phyloP scores from a whole-genome alignment of 2,888 invertebrate species.

The Pterostichus niger region DNA sequence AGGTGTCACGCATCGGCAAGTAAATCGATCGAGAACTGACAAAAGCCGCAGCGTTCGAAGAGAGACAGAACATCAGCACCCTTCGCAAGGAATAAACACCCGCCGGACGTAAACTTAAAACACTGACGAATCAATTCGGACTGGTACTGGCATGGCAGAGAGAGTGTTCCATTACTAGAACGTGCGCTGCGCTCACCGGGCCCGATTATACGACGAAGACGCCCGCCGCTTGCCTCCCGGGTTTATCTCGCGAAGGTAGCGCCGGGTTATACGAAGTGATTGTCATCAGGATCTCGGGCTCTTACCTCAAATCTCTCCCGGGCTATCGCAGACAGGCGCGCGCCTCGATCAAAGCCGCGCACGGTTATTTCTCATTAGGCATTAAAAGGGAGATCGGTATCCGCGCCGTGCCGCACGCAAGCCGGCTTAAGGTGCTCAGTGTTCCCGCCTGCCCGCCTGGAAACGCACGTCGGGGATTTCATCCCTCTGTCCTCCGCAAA shows the following conservation, averaged over 20 bases:
- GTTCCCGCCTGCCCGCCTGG: conserved; percentile 50
- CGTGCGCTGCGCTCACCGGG: conserved; percentile 44
- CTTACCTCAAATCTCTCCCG: conserved; percentile 67
- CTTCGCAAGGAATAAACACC: conserved; percentile 11
- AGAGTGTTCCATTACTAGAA: conserved; percentile 43
- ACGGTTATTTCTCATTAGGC: conserved; percentile 67
- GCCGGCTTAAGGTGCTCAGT: conserved; percentile 66
- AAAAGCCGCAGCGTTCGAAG: conserved; percentile 58
- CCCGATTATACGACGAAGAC: conserved; percentile 57
- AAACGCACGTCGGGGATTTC: conserved; percentile 58
- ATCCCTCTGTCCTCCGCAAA: conserved; percentile 36
- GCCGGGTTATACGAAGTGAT: conserved; percentile 58
- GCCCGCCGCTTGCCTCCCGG: not conserved
- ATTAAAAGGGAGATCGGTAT: conserved; percentile 66
- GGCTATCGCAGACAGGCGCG: conserved; percentile 65
- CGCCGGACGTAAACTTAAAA: conserved; percentile 60
- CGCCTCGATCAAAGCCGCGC: conserved; percentile 59
- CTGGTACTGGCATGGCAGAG: not conserved
- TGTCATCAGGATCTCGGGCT: conserved; percentile 67
- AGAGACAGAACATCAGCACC: not conserved
- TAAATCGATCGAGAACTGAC: conserved; percentile 71
- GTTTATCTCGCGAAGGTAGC: conserved; percentile 53
- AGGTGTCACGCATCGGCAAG: conserved; percentile 73
- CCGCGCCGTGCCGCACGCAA: conserved; percentile 60
- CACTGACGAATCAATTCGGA: conserved; percentile 65